Percentiles rank a stretch among this genome's conserved stretches.
These are phyloP conservation scores for Solenopsis fugax DNA, from an alignment of 1,140 invertebrate genomes.

Conservation along the genomic window DNA sequence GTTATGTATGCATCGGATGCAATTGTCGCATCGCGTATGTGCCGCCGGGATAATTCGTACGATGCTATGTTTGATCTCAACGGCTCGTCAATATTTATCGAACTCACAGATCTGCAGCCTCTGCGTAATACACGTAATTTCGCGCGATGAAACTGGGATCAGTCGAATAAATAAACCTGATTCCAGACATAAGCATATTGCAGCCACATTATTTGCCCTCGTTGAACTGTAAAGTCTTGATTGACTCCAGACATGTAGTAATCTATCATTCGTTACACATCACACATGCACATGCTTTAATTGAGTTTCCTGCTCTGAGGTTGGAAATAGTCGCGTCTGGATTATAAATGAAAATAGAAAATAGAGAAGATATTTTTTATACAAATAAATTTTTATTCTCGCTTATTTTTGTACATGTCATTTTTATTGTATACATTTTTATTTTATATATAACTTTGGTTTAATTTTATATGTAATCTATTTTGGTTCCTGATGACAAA, in stretches of 20 bases:
- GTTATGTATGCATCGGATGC: background rate
- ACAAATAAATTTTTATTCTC: background rate
- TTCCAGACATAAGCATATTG: background rate
- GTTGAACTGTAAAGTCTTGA: background rate
- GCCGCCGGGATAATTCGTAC: background rate
- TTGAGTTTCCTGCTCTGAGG: background rate
- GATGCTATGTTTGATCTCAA: background rate
- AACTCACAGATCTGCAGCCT: background rate
- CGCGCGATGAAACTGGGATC: background rate
- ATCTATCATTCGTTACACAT: background rate
- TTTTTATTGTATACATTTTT: background rate
- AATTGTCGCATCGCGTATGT: background rate
- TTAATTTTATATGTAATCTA: too few relatives aligned
- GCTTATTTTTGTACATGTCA: background rate
- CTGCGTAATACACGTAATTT: constrained; percentile 24
- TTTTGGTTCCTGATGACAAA: too few relatives aligned
- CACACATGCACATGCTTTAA: background rate
- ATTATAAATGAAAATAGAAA: background rate
- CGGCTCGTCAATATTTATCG: constrained; percentile 30
- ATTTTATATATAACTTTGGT: background rate
- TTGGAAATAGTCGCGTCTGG: background rate
- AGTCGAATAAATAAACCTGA: constrained; percentile 17
- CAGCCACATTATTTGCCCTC: background rate
- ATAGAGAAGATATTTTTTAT: background rate
- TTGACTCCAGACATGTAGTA: background rate